Conservation (phyloP, 1,140 invertebrate species). For the Gryllus bimaculatus region DNA sequence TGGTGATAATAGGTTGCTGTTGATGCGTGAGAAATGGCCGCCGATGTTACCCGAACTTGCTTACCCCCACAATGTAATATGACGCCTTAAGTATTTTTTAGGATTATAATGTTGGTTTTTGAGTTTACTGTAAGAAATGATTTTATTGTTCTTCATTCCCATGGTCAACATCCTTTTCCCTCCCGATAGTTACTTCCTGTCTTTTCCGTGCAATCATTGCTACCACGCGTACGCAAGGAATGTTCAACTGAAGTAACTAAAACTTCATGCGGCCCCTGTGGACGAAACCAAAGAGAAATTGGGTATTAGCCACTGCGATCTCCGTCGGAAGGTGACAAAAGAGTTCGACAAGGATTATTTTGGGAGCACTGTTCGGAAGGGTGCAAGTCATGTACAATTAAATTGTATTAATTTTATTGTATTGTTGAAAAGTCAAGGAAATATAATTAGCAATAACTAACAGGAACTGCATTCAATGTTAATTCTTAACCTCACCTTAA, state of each 20-base stretch:
- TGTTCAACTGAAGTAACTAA: neutral
- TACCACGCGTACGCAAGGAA: neutral
- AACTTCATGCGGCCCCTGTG: neutral
- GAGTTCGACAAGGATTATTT: neutral
- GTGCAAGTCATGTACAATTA: neutral
- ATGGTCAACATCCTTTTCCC: neutral
- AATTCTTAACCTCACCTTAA: no score
- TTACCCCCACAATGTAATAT: neutral
- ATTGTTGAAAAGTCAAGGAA: neutral
- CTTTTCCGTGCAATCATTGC: neutral
- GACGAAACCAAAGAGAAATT: constrained; percentile 4
- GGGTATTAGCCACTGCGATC: neutral
- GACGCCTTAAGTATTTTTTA: neutral
- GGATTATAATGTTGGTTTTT: neutral
- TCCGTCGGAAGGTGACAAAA: neutral
- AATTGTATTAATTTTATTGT: constrained; percentile 6
- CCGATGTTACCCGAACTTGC: neutral
- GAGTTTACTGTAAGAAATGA: neutral
- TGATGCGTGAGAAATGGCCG: neutral
- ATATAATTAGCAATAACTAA: constrained; percentile 2
- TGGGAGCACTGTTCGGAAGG: neutral
- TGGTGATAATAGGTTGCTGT: neutral
- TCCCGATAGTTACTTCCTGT: neutral
- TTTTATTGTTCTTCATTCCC: no score
- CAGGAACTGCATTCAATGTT: neutral